A percentile compares a stretch with the other conserved stretches of the same genome.
Evolutionary conservation across 2,113 vertebrate species (phyloP).

Genomic region (Gadus chalcogrammus): DNA sequence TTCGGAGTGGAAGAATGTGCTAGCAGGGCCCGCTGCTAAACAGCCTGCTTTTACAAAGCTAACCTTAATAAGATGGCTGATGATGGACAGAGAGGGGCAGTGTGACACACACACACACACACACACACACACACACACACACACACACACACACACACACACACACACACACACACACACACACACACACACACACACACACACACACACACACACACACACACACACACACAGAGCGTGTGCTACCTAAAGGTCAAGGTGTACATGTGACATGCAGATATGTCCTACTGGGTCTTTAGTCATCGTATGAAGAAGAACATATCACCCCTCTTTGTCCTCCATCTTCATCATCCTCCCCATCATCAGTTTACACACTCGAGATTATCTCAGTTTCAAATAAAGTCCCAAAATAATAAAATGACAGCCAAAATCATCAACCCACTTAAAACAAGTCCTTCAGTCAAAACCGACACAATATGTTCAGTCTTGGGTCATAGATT

Average conservation of each 20-base stretch:
- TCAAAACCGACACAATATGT: no score
- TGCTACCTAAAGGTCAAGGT: slow-evolving; percentile 8
- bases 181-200: no score
- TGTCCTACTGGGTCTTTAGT: not conserved
- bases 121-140: no score
- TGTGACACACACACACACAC: not conserved
- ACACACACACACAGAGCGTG: not conserved
- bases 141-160: no score
- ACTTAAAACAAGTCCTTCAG: no score
- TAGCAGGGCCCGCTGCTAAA: slow-evolving; percentile 38
- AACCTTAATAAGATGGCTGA: slow-evolving; percentile 66
- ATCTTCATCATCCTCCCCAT: no score
- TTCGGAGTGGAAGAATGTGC: slow-evolving; percentile 43
- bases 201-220: no score
- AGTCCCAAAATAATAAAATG: no score
- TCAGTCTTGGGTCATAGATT: no score
- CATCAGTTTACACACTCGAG: no score
- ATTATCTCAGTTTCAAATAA: no score
- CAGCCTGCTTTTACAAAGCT: slow-evolving; percentile 58
- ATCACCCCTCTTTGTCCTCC: not conserved
- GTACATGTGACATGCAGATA: slow-evolving; percentile 3
- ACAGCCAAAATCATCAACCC: no score
- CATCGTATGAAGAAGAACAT: slow-evolving; percentile 8
- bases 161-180: not conserved
- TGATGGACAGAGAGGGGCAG: slow-evolving; percentile 51